Evolutionary conservation across 2,888 invertebrate species (phyloP), one percentile per base, ranked within the genome.

Genomic region (Nemurella pictetii): DNA sequence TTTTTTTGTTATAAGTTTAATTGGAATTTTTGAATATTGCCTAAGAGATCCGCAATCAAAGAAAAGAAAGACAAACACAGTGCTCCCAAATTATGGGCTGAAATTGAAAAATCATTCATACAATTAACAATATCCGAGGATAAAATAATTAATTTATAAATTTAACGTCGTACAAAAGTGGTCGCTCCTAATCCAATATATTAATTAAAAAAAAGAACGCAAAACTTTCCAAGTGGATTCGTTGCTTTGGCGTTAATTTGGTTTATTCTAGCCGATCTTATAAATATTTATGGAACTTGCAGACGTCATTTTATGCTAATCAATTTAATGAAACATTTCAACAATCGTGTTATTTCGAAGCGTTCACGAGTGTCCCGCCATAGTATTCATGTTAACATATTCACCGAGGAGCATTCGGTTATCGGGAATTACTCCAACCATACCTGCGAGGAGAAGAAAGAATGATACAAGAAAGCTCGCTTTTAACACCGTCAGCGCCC

Each of bases 351-450:
- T 28, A 28, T 75, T 75, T 1, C 35, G 28, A 29, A 26, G 26
- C 32, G 82, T 85, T 87, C 87, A 91, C 89, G 92, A 90, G 89
- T 92, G 92, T 87, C 92, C 92, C 90, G 93, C 90, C 86, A 87
- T 85, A 78, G 78, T n/a, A 85, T 86, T 87, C 89, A 90, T 90
- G 90, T 90, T 91, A 91, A 93, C 91, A 90, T 92, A 93, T 92
- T 93, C 93, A 89, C 92, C 92, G 90, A 93, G 92, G 90, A 93
- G 92, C 91, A 93, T 92, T 89, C 93, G 92, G 91, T 92, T 93
- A 91, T 94, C 93, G 91, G 93, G 92, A 90, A 93, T 90, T 89
- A 93, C 92, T 91, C 93, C 93, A 92, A 93, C 92, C 91, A 93
- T 91, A 92, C 92, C 92, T 92, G 92, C 90, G 90, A 91, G 91